Evolutionary conservation across 2,797 vertebrate genomes (phyloP), one percentile per base, ranked within the genome.

Genomic region (Lepilemur septentrionalis): DNA sequence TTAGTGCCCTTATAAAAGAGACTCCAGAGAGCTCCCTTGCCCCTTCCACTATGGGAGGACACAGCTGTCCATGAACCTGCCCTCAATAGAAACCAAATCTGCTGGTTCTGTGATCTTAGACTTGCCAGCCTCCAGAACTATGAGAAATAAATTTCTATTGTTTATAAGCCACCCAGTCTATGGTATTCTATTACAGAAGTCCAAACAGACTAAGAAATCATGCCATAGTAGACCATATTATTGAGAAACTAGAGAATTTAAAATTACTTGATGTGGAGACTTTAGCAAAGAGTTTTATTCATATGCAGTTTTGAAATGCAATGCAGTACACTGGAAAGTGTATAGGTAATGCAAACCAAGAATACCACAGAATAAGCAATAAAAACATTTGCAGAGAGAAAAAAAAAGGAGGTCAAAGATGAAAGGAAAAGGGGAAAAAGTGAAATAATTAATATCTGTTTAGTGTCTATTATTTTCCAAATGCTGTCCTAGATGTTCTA

Each of bases 241-340:
- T 65, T n/a, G 83, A 96, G 43, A 61, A 89, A n/a, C 35, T 35
- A 75, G 72, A 80, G 35, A 84, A 85, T 92, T 93, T 85, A 80
- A 91, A 84, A 80, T 89, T 91, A 84, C 46, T 87, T 88, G 15
- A 79, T 88, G 46, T 57, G 30, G 82, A 88, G 55, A 69, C 57
- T 63, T 95, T 13, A 89, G 82, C 86, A 93, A 81, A 90, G 13
- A n/a, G 73, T 46, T 93, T 82, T 79, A 52, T 67, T 92, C 55
- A 32, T 35, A 69, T 23, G 25, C 20, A 43, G 38, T 81, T 96
- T 85, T 55, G 84, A 94, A 72, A 90, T 73, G 12, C 30, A 87
- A 69, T 38, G 69, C 25, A 65, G 30, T 81, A 82, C 14, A 63
- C 0, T 46, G 30, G 38, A 75, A 95, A 89, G 35, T 43, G 15